Percentiles rank a stretch among this genome's conserved stretches.
These are phyloP conservation scores for Arothron firmamentum DNA, from an alignment of 2,113 vertebrate genomes.

Conservation along the genomic window DNA sequence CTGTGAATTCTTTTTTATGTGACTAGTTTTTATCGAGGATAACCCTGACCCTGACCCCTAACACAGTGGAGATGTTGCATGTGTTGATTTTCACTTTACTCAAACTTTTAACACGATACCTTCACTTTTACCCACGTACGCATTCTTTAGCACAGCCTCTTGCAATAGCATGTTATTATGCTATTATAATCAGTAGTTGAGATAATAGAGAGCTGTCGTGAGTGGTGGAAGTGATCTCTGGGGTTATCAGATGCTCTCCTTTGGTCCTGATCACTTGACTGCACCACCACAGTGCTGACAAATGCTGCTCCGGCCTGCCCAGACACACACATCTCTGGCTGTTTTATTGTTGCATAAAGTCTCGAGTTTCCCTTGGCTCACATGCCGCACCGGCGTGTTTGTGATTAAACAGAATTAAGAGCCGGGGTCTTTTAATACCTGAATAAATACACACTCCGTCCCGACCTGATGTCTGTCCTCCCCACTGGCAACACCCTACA, in stretches of 20 bases:
- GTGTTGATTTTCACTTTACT: too few relatives aligned
- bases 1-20: too few relatives aligned
- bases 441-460: conserved; percentile 62
- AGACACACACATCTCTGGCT: conserved; percentile 12
- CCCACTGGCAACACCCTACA: conserved; percentile 31
- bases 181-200: neutral
- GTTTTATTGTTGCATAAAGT: conserved; percentile 40
- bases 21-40: too few relatives aligned
- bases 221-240: too few relatives aligned
- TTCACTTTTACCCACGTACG: too few relatives aligned
- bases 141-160: neutral
- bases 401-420: conserved; percentile 45
- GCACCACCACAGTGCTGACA: neutral
- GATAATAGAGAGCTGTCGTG: neutral
- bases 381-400: conserved; percentile 32
- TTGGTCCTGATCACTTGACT: conserved; percentile 39
- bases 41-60: too few relatives aligned
- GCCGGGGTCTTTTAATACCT: conserved; percentile 55
- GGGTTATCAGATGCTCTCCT: neutral
- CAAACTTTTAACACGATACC: too few relatives aligned
- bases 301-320: neutral
- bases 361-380: conserved; percentile 32
- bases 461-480: conserved; percentile 43
- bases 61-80: too few relatives aligned
- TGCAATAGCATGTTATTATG: too few relatives aligned